Evolutionary conservation across 2,113 vertebrate species (phyloP).

Genomic region (Corvus cornix): DNA sequence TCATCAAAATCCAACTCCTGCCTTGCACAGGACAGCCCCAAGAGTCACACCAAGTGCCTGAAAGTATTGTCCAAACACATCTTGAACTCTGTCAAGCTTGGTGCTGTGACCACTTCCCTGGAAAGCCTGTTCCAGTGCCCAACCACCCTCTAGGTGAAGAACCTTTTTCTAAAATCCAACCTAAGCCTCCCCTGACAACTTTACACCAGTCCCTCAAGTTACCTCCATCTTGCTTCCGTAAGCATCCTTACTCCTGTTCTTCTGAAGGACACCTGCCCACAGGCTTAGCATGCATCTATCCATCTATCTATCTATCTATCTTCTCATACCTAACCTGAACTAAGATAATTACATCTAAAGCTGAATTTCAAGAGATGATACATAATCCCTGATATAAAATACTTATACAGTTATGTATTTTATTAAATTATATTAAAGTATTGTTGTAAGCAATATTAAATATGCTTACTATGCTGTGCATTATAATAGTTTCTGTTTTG

Average conservation of each 20-base stretch:
- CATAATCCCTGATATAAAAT: background rate
- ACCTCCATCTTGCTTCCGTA: background rate
- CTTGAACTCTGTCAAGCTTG: background rate
- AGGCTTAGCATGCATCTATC: background rate
- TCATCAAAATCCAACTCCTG: background rate
- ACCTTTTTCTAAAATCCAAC: background rate
- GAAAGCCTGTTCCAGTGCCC: background rate
- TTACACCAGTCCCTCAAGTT: background rate
- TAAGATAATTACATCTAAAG: background rate
- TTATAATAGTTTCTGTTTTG: background rate
- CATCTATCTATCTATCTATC: background rate
- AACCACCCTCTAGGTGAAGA: background rate
- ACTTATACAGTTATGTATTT: background rate
- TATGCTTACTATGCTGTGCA: background rate
- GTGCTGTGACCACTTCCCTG: background rate
- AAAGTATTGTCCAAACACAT: background rate
- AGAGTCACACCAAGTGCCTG: background rate
- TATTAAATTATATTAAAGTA: background rate
- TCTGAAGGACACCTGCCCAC: background rate
- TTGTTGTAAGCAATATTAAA: background rate
- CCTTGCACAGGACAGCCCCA: background rate
- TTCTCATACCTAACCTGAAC: background rate
- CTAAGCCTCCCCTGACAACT: background rate
- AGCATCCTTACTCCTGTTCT: background rate
- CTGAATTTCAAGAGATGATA: background rate